phyloP scores from a whole-genome alignment of 2,888 invertebrate species.

The Lymantria monacha region DNA sequence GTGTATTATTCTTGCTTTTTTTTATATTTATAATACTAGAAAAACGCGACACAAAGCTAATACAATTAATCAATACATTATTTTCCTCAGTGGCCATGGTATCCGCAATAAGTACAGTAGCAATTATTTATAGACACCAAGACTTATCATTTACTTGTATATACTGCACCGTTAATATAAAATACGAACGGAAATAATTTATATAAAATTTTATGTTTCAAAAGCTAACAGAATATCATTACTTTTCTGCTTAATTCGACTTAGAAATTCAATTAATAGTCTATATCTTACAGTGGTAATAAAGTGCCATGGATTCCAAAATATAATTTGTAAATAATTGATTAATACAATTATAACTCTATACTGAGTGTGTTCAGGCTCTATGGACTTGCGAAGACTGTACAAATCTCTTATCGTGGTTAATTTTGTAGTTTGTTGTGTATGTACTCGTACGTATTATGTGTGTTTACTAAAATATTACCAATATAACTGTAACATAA shows the following conservation, averaged over 20 bases:
- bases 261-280: conserved; percentile 9
- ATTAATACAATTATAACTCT: conserved; percentile 9
- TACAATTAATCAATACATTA: too few species aligned
- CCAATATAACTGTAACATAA: conserved; percentile 61
- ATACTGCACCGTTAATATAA: too few species aligned
- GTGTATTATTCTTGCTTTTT: too few species aligned
- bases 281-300: conserved; percentile 16
- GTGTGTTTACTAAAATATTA: conserved; percentile 74
- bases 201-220: background rate
- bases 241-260: conserved; percentile 21
- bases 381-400: conserved; percentile 81
- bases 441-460: conserved; percentile 70
- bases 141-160: too few species aligned
- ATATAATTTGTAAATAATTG: conserved; percentile 2
- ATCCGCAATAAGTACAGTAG: too few species aligned
- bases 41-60: too few species aligned
- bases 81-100: too few species aligned
- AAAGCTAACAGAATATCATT: conserved; percentile 34
- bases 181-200: background rate
- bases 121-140: too few species aligned
- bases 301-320: background rate
- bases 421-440: conserved; percentile 80
- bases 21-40: too few species aligned
- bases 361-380: conserved; percentile 37
- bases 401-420: conserved; percentile 66